Base-by-base conservation (phyloP, 1,140 invertebrate genomes). In the Drosophila fuyamai region DNA sequence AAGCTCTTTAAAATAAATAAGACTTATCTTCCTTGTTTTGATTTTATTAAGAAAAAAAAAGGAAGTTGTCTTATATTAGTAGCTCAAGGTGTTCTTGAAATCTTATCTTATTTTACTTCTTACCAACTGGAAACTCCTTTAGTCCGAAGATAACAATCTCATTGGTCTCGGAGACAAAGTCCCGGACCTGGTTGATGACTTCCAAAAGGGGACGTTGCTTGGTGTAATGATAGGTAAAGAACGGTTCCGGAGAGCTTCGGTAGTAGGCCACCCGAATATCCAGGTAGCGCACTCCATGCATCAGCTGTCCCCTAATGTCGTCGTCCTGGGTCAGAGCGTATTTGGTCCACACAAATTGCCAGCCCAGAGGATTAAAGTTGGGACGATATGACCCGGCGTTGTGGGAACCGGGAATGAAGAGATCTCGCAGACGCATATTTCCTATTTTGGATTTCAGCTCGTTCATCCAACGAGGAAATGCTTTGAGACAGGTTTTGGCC, bases 101-200 rank as follows among this genome's bases (percentile, higher is more conserved):
- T 6, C 29, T 29, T 6, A 29, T 29, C 29, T 5, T 5, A 29
- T 29, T 2, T 18, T 18, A 18, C 18, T 29, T 6, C 29, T 84
- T 50, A 94, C 94, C 94, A 32, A 94, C 89, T 9, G 94, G 94
- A 89, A 95, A 95, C 74, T 94, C 93, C 66, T 95, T 95, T 27
- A 95, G 90, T 56, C 95, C 95, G 63, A 95, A 93, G 16, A 95
- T 94, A 4, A 95, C 92, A 65, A 95, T 94, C 88, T 95, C 95
- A 70, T 95, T 93, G n/a, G 94, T 95, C 67, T 94, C 93, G 35
- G 92, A 75, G 12, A 95, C 91, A 78, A 95, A 95, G n/a, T 66
- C 80, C 80, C 93, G 94, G 1, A 95, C 92, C 59, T 94, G 93
- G 16, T 93, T 82, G 0, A 95, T 79, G 0, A 95, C 85, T 8